phyloP scores from a whole-genome alignment of 2,888 invertebrate species.

The Cryptocephalus primarius region DNA sequence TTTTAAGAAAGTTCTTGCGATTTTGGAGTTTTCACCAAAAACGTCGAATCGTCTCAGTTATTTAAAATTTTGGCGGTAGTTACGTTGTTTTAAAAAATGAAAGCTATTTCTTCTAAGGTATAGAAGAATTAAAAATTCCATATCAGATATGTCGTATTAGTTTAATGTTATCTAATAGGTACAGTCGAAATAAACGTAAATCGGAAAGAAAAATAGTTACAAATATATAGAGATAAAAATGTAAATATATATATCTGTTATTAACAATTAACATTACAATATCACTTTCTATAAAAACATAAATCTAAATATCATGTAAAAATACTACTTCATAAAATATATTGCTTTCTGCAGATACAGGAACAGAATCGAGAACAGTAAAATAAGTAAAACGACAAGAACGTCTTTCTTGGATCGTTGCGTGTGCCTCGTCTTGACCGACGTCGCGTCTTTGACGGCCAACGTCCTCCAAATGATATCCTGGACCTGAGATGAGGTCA shows the following conservation, averaged over 20 bases:
- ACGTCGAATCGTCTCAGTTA: too few relatives aligned
- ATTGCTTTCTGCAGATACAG: conserved; percentile 27
- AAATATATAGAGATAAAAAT: conserved; percentile 15
- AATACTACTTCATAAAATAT: conserved; percentile 25
- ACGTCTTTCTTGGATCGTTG: conserved; percentile 12
- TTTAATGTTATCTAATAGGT: too few relatives aligned
- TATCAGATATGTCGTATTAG: too few relatives aligned
- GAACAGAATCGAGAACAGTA: conserved; percentile 23
- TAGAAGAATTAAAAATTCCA: too few relatives aligned
- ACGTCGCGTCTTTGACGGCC: conserved; percentile 11
- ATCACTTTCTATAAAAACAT: conserved; percentile 14
- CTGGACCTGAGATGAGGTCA: conserved; percentile 18
- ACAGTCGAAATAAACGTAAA: too few relatives aligned
- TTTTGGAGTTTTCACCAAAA: too few relatives aligned
- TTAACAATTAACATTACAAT: conserved; percentile 17
- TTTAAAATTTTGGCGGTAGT: too few relatives aligned
- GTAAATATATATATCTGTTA: conserved; percentile 6
- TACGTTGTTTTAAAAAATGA: too few relatives aligned
- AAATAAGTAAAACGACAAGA: conserved; percentile 21
- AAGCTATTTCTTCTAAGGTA: too few relatives aligned
- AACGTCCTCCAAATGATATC: conserved; percentile 21
- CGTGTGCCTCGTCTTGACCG: conserved; percentile 7
- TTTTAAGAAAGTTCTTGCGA: too few relatives aligned
- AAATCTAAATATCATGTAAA: conserved; percentile 15
- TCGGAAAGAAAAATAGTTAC: conserved; percentile 5